These are phyloP conservation scores for Lymantria monacha DNA, from an alignment of 2,888 invertebrate species.

Conservation along the genomic window DNA sequence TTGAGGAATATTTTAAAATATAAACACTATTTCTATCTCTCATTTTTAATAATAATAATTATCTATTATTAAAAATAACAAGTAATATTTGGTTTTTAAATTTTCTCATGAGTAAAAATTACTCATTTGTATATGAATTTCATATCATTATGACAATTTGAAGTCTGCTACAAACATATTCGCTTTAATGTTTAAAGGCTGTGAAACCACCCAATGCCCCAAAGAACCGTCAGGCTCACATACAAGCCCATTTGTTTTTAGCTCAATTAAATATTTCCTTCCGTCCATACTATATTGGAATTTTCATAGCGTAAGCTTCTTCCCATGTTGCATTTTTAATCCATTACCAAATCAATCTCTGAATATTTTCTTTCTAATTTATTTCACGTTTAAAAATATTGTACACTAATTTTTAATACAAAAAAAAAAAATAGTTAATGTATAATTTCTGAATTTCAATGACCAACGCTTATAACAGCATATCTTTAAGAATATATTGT, in stretches of 20 bases:
- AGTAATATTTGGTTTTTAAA: too few species aligned
- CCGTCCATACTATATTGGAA: conserved; percentile 72
- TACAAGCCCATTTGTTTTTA: conserved; percentile 45
- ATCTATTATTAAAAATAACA: too few species aligned
- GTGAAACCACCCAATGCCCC: conserved; percentile 54
- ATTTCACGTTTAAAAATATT: conserved; percentile 25
- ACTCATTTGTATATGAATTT: too few species aligned
- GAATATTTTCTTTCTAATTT: conserved; percentile 29
- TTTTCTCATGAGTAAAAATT: too few species aligned
- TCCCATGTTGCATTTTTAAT: conserved; percentile 49
- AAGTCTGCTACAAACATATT: conserved; percentile 10
- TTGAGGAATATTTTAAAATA: too few species aligned
- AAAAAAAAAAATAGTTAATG: conserved; percentile 26
- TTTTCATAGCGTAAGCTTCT: conserved; percentile 68
- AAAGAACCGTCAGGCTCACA: conserved; percentile 29
- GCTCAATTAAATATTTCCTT: conserved; percentile 74
- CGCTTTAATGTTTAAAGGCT: conserved; percentile 52
- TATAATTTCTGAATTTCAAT: conserved; percentile 57
- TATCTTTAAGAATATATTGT: conserved; percentile 77
- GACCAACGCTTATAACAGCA: conserved; percentile 80
- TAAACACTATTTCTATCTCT: too few species aligned
- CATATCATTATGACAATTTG: too few species aligned
- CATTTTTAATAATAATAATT: too few species aligned
- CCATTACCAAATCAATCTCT: conserved; percentile 14
- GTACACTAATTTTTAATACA: conserved; percentile 36